phyloP scores from a whole-genome alignment of 2,797 vertebrate species.

The Smutsia temminckii region DNA sequence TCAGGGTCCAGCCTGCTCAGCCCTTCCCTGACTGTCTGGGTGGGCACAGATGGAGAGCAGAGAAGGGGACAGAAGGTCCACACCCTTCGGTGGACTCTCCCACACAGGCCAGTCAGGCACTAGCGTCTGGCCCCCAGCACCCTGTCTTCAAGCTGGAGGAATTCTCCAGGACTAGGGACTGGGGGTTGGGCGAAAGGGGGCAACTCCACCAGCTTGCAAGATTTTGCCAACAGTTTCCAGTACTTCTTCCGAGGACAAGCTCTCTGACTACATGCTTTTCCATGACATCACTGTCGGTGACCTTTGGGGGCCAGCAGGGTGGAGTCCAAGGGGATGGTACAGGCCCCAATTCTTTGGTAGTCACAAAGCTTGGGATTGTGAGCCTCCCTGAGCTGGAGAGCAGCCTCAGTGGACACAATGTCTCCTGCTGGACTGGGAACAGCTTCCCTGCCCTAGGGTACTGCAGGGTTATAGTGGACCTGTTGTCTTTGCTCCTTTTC shows the following conservation, averaged over 20 bases:
- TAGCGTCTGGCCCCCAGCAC: not conserved
- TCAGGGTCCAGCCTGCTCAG: not conserved
- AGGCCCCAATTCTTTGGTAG: constrained; percentile 83
- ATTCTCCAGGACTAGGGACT: not conserved
- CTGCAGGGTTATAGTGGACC: constrained; percentile 80
- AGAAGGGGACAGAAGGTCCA: rapidly evolving
- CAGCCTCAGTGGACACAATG: constrained; percentile 82
- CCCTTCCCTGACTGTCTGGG: not conserved
- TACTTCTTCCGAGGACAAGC: constrained; percentile 56
- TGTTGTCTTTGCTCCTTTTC: constrained; percentile 78
- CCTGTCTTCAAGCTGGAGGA: not conserved
- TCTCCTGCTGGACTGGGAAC: constrained; percentile 74
- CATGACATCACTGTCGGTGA: constrained; percentile 81
- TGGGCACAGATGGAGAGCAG: rapidly evolving
- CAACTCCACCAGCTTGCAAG: not conserved
- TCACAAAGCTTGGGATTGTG: constrained; percentile 87
- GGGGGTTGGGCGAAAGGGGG: not conserved
- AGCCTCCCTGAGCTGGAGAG: constrained; percentile 77
- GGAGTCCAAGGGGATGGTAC: constrained; percentile 72
- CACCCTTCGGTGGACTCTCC: not conserved
- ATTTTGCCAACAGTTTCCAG: not conserved
- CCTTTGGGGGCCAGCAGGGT: constrained; percentile 82
- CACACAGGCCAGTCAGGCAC: not conserved
- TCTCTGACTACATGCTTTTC: constrained; percentile 78
- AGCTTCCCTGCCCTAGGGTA: constrained; percentile 81